These are phyloP conservation scores for Graptemys geographica DNA, from an alignment of 2,797 vertebrate genomes.

Conservation along the genomic window DNA sequence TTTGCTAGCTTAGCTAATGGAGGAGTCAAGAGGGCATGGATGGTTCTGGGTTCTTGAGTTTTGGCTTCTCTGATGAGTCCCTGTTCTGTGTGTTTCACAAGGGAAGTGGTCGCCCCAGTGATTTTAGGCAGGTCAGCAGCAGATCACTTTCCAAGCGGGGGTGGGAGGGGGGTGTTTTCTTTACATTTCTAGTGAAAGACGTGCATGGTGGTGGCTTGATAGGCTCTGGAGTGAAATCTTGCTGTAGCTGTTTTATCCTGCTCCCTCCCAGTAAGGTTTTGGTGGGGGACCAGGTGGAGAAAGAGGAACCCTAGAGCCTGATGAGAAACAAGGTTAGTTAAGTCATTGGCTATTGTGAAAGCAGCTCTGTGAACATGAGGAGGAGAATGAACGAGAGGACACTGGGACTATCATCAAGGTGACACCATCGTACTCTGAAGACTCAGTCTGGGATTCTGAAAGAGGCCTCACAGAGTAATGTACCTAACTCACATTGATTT, in stretches of 20 bases:
- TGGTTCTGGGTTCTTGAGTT: background rate
- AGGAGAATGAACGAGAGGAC: background rate
- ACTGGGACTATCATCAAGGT: fast-evolving
- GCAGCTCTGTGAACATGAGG: background rate
- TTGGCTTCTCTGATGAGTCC: background rate
- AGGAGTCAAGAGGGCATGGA: background rate
- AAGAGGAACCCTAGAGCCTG: background rate
- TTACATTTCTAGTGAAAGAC: background rate
- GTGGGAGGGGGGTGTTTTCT: fast-evolving
- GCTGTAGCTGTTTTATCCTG: background rate
- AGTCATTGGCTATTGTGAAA: background rate
- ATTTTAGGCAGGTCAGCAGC: background rate
- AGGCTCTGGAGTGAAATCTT: background rate
- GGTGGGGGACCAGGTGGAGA: background rate
- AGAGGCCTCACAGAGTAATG: background rate
- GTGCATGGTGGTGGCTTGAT: background rate
- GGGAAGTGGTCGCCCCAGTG: background rate
- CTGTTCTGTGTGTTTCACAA: background rate
- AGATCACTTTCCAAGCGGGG: background rate
- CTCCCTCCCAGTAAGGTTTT: background rate
- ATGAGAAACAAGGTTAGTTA: background rate
- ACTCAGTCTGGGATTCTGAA: background rate
- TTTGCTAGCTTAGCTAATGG: background rate
- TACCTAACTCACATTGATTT: background rate
- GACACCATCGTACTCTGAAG: background rate